Percentiles rank a stretch among this genome's conserved stretches.
Evolutionary conservation across 2,888 invertebrate species (phyloP).

Genomic region (Andrena bicolor): DNA sequence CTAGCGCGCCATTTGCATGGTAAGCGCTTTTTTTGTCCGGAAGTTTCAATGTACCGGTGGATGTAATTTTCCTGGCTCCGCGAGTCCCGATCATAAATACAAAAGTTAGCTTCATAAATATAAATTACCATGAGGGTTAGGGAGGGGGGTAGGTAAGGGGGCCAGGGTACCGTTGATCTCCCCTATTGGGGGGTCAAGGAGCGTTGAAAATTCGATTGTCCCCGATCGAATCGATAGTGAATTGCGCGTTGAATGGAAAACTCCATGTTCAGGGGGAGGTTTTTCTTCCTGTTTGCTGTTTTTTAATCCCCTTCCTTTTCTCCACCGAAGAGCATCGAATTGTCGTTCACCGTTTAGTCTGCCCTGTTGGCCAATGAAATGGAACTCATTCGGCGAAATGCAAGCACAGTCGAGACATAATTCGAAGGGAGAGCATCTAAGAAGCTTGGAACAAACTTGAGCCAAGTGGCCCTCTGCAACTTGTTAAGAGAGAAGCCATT

Average conservation of each 20-base stretch:
- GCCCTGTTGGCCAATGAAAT: background rate
- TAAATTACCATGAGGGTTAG: conserved; percentile 40
- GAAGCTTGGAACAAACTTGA: background rate
- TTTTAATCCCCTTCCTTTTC: background rate
- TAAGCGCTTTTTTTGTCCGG: conserved; percentile 39
- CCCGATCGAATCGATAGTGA: conserved; percentile 22
- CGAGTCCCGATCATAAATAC: conserved; percentile 51
- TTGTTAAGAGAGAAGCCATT: background rate
- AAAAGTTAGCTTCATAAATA: conserved; percentile 55
- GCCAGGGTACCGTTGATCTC: conserved; percentile 25
- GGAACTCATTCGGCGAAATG: conserved; percentile 5
- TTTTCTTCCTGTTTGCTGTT: background rate
- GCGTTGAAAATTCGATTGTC: conserved; percentile 35
- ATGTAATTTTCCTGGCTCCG: conserved; percentile 42
- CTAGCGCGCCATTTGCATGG: conserved; percentile 48
- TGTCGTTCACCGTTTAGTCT: background rate
- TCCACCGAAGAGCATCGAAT: background rate
- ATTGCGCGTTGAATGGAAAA: conserved; percentile 6
- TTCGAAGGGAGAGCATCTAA: background rate
- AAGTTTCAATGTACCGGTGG: conserved; percentile 47
- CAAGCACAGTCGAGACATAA: background rate
- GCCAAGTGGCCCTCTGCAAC: background rate
- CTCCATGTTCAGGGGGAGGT: background rate
- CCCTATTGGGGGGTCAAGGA: conserved; percentile 1
- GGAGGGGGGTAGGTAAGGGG: background rate